Percentiles rank a stretch among this genome's conserved stretches.
These are phyloP conservation scores for Mesodorylaimus sp. DNA, from an alignment of 2,888 invertebrate species.

Conservation along the genomic window DNA sequence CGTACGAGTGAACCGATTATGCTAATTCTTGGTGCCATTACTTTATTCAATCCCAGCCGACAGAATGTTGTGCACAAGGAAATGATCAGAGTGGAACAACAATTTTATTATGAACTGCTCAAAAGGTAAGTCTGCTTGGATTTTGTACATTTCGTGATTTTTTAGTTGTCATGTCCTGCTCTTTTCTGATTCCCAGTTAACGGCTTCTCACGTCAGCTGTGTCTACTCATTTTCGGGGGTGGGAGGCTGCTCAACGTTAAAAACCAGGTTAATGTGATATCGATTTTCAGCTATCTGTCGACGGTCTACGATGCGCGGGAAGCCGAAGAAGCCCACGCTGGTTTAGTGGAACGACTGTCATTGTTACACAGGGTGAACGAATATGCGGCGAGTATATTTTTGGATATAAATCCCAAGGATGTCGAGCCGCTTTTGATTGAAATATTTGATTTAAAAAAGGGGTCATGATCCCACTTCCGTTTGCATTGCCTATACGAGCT, in stretches of 20 bases:
- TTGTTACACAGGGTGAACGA: slow-evolving; percentile 72
- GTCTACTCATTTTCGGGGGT: no score
- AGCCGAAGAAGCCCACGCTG: slow-evolving; percentile 57
- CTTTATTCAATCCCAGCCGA: slow-evolving; percentile 67
- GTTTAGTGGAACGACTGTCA: slow-evolving; percentile 70
- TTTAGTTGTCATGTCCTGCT: no score
- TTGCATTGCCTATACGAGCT: no score
- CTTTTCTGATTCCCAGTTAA: no score
- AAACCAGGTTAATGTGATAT: no score
- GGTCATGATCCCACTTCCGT: no score
- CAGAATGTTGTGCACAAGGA: slow-evolving; percentile 59
- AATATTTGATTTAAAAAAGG: slow-evolving; percentile 81
- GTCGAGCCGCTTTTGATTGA: slow-evolving; percentile 82
- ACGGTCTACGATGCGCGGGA: slow-evolving; percentile 52
- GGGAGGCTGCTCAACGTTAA: no score
- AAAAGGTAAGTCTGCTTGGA: slow-evolving; percentile 13
- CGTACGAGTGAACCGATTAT: slow-evolving; percentile 70
- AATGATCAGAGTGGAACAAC: slow-evolving; percentile 66
- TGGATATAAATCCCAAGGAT: slow-evolving; percentile 72
- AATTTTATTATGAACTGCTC: slow-evolving; percentile 14
- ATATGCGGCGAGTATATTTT: slow-evolving; percentile 70
- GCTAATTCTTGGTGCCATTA: slow-evolving; percentile 69
- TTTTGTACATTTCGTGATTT: no score
- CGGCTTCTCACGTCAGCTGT: no score
- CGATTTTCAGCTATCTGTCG: slow-evolving; percentile 45